Evolutionary conservation across 92 coral and sea anemone genomes (phyloP), one percentile per base, ranked within the genome.

Genomic region (Scolanthus callimorphus): DNA sequence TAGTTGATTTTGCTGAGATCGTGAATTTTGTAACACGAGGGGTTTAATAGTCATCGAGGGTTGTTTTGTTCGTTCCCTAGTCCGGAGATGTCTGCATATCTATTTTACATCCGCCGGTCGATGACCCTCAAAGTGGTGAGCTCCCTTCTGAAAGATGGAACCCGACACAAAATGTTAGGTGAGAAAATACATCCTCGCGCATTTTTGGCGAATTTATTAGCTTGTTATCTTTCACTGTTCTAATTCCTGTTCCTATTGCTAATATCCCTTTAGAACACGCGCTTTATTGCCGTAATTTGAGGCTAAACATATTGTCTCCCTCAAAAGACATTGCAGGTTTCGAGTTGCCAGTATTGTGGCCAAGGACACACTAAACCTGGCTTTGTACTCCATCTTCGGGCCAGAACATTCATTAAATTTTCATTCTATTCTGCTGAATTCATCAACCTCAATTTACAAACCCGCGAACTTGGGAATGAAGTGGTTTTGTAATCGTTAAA

Each of bases 71-170:
- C 11, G 49, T 19, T 55, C 39, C 67, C 0, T 29, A 92, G 98
- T 88, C 98, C 2, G 98, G 98, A 17, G 98, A 92, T 73, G 98
- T 92, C 3, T 92, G 98, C 60, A 92, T 92, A 57, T 92, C 98
- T 3, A 92, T 92, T 27, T 61, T 92, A 34, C 98, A 92, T 67
- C 98, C 98, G 15, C 98, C 98, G 3, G 96, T 92, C 6, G 96
- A 92, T 28, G 98, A 92, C 57, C 98, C 98, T 12, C 98, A 92
- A 44, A 92, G 98, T 57, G 98, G 98, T 25, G 98, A 92, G 50
- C 63, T 92, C 29, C 98, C 98, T 17, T 92, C 98, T 4, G 98
- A 92, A 73, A 82, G 98, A 49, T 92, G 98, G 98, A 92, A 92
- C 64, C 98, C 98, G 0, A 92, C 98, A n/a, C 98, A 92, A 28